These are phyloP conservation scores for Murina feae DNA, from an alignment of 2,113 vertebrate genomes.

Conservation along the genomic window DNA sequence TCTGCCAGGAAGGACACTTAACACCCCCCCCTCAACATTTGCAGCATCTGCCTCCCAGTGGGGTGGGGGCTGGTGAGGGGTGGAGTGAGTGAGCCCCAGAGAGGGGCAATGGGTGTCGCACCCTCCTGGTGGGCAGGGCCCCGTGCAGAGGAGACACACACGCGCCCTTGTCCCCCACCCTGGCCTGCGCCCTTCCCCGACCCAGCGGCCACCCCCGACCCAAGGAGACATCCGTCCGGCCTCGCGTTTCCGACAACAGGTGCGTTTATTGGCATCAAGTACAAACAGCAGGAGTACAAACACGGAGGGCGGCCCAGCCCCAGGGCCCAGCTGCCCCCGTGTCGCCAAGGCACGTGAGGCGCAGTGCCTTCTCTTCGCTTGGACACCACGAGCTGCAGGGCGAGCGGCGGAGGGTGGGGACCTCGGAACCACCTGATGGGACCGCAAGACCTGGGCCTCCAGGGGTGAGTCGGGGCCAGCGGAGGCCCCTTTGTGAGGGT, in stretches of 20 bases:
- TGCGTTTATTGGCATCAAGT: slow-evolving; percentile 84
- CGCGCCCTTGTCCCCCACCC: fast-evolving
- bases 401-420: slow-evolving; percentile 53
- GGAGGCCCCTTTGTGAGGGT: neutral
- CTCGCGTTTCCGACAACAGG: slow-evolving; percentile 79
- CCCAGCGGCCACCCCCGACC: neutral
- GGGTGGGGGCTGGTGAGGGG: neutral
- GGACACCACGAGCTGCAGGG: slow-evolving; percentile 76
- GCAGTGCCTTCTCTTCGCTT: slow-evolving; percentile 80
- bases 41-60: neutral
- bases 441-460: neutral
- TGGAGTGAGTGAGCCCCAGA: neutral
- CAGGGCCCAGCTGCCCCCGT: slow-evolving; percentile 67
- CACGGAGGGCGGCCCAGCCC: slow-evolving; percentile 79
- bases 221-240: slow-evolving; percentile 29
- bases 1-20: too few relatives aligned
- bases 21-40: too few relatives aligned
- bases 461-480: too few relatives aligned
- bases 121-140: fast-evolving
- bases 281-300: slow-evolving; percentile 84
- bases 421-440: slow-evolving; percentile 36
- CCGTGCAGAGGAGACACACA: fast-evolving
- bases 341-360: slow-evolving; percentile 84
- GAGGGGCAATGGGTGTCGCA: fast-evolving
- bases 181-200: neutral